These are phyloP conservation scores for Bembecia ichneumoniformis DNA, from an alignment of 2,888 invertebrate species.

Conservation along the genomic window DNA sequence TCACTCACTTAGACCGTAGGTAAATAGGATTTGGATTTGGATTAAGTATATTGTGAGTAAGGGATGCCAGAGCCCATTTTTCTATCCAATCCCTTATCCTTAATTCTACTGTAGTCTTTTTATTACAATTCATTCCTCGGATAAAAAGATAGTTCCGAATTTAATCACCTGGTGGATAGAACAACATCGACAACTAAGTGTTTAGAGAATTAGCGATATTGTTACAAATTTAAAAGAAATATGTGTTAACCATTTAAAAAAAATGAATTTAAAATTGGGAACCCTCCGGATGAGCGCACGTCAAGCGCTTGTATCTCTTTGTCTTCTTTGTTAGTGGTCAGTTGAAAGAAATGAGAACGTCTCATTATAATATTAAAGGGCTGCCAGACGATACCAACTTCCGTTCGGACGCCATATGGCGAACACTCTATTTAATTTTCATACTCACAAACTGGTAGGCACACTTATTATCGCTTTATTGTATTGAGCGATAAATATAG, in stretches of 20 bases:
- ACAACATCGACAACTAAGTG: no score
- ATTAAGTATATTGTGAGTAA: no score
- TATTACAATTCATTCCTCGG: no score
- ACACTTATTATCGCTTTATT: conserved; percentile 1
- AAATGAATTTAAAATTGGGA: conserved; percentile 5
- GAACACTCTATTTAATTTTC: conserved; percentile 40
- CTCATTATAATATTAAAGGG: conserved; percentile 63
- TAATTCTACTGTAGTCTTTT: no score
- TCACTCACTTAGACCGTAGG: no score
- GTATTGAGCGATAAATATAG: conserved; percentile 6
- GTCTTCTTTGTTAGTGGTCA: conserved; percentile 66
- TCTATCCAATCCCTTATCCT: no score
- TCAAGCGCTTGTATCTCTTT: conserved; percentile 50
- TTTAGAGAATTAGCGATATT: no score
- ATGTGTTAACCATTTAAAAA: not conserved
- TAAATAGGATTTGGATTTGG: no score
- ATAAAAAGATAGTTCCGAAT: no score
- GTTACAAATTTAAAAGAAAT: no score
- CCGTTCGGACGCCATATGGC: conserved; percentile 62
- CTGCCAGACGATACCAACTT: conserved; percentile 68
- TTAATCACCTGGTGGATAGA: no score
- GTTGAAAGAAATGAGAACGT: conserved; percentile 58
- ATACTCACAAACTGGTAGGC: conserved; percentile 5
- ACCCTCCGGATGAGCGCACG: conserved; percentile 54
- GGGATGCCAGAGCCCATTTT: no score